phyloP scores from a whole-genome alignment of 2,113 vertebrate genomes.

The Ariopsis seemanni region DNA sequence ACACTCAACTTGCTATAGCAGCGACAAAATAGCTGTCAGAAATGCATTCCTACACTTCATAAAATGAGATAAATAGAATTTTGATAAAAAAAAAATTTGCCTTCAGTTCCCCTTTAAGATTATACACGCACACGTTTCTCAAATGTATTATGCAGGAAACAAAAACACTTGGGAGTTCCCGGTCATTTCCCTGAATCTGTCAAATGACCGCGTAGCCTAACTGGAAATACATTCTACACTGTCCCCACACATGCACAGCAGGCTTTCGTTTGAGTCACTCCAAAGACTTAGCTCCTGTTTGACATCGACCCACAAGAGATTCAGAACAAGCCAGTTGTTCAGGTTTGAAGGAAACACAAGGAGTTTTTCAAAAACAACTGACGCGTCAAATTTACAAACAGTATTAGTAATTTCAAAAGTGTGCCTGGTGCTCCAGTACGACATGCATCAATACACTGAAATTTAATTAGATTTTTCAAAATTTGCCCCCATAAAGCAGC shows the following conservation, averaged over 20 bases:
- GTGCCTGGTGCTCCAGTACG: background rate
- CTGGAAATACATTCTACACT: conserved; percentile 3
- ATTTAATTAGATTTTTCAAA: background rate
- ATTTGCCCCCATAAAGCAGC: background rate
- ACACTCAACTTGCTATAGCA: too few species aligned
- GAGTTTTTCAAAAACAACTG: background rate
- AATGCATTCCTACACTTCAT: too few species aligned
- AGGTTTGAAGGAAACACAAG: conserved; percentile 15
- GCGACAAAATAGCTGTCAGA: too few species aligned
- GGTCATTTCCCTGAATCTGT: background rate
- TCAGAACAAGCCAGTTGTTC: conserved; percentile 34
- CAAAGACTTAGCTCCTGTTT: conserved; percentile 17
- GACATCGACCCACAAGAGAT: conserved; percentile 4
- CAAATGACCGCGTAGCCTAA: background rate
- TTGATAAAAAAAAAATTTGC: too few species aligned
- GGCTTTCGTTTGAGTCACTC: conserved; percentile 32
- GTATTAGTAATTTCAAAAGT: background rate
- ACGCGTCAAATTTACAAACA: background rate
- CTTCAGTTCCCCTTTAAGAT: background rate
- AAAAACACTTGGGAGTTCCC: background rate
- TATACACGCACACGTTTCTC: background rate
- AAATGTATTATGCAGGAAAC: conserved; percentile 5
- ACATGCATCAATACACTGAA: background rate
- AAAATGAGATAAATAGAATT: too few species aligned
- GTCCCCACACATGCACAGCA: background rate